phyloP scores from a whole-genome alignment of 2,888 invertebrate species.

The Xestia c-nigrum region DNA sequence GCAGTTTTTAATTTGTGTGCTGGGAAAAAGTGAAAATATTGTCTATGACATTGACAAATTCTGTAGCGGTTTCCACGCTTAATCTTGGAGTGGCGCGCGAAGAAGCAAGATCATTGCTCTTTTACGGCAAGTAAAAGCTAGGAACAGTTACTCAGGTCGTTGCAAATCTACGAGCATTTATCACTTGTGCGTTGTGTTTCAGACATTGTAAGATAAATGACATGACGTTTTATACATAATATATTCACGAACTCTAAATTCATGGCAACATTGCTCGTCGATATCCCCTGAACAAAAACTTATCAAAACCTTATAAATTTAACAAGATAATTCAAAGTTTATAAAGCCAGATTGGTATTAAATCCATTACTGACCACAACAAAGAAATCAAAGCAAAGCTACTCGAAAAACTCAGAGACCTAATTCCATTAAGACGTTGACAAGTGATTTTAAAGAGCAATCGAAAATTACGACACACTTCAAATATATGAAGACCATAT shows the following conservation, averaged over 20 bases:
- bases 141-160: slow-evolving; percentile 15
- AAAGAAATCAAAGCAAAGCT: slow-evolving; percentile 26
- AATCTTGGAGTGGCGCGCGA: slow-evolving; percentile 25
- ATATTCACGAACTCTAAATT: not conserved
- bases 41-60: slow-evolving; percentile 58
- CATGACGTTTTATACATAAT: not conserved
- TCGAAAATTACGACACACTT: slow-evolving; percentile 36
- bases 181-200: not conserved
- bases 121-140: slow-evolving; percentile 38
- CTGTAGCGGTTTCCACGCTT: slow-evolving; percentile 51
- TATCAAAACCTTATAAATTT: not conserved
- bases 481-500: slow-evolving; percentile 14
- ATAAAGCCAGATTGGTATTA: slow-evolving; percentile 2
- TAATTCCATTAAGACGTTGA: slow-evolving; percentile 6
- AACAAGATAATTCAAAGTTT: not conserved
- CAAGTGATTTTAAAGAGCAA: slow-evolving; percentile 28
- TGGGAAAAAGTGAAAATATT: slow-evolving; percentile 62
- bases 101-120: slow-evolving; percentile 48
- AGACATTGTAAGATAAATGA: not conserved
- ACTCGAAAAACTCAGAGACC: slow-evolving; percentile 21
- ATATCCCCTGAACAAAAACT: not conserved
- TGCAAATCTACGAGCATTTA: slow-evolving; percentile 5
- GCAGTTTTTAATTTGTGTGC: slow-evolving; percentile 30
- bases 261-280: not conserved
- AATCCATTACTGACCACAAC: not conserved